These are phyloP conservation scores for Drosophila subquinaria DNA, from an alignment of 2,888 invertebrate species.

Conservation along the genomic window DNA sequence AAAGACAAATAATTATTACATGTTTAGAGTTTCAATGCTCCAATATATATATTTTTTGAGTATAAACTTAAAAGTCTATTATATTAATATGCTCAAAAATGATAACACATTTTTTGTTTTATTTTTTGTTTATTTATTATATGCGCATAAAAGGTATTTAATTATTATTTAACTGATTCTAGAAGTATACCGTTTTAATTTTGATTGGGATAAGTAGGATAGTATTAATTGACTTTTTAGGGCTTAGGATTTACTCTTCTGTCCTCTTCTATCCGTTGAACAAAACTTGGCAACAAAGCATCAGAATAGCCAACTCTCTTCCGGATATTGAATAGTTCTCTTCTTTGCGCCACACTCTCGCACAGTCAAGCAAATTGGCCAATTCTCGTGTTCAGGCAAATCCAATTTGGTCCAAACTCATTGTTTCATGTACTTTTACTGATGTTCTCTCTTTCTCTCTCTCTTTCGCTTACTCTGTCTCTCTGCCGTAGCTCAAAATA, in stretches of 20 bases:
- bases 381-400: conserved; percentile 18
- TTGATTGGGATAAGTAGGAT: not conserved
- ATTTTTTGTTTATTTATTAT: too few species aligned
- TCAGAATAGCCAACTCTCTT: not conserved
- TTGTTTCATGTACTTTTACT: conserved; percentile 23
- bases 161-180: not conserved
- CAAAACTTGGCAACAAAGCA: not conserved
- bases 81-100: too few species aligned
- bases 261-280: not conserved
- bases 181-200: not conserved
- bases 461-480: not conserved
- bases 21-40: too few species aligned
- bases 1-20: too few species aligned
- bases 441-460: not conserved
- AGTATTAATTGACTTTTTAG: not conserved
- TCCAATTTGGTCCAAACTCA: conserved; percentile 27
- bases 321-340: conserved; percentile 11
- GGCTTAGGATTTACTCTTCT: not conserved
- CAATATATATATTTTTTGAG: too few species aligned
- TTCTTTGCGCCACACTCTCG: not conserved
- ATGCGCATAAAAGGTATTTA: not conserved
- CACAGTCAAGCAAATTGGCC: conserved; percentile 17
- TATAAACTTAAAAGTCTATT: too few species aligned
- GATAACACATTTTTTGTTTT: too few species aligned
- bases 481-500: too few species aligned